phyloP scores from a whole-genome alignment of 2,113 vertebrate species.

The Oryzias curvinotus region DNA sequence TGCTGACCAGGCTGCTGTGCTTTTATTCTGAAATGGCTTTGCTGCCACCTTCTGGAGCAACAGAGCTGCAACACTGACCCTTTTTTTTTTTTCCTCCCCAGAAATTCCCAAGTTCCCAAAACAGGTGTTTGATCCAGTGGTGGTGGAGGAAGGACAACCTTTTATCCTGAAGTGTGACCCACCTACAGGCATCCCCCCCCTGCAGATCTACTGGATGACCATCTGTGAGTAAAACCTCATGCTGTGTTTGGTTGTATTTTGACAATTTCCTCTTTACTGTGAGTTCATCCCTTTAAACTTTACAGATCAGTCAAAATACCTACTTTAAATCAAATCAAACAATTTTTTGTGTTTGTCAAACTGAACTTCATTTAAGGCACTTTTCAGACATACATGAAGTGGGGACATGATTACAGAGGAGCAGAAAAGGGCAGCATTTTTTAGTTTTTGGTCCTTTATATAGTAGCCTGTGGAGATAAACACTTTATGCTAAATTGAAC shows the following conservation, averaged over 20 bases:
- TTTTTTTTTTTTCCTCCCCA: slow-evolving; percentile 46
- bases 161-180: slow-evolving; percentile 87
- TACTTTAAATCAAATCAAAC: too few relatives aligned
- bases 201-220: slow-evolving; percentile 98
- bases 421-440: too few relatives aligned
- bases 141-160: slow-evolving; percentile 88
- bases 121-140: slow-evolving; percentile 87
- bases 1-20: slow-evolving; percentile 8
- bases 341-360: too few relatives aligned
- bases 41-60: slow-evolving; percentile 64
- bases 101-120: slow-evolving; percentile 95
- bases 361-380: too few relatives aligned
- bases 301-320: too few relatives aligned
- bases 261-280: too few relatives aligned
- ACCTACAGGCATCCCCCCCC: slow-evolving; percentile 88
- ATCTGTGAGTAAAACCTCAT: slow-evolving; percentile 80
- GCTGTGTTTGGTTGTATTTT: not conserved
- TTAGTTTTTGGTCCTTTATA: too few relatives aligned
- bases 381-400: too few relatives aligned
- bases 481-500: too few relatives aligned
- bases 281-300: too few relatives aligned
- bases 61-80: not conserved
- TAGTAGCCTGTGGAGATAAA: too few relatives aligned
- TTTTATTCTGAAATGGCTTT: slow-evolving; percentile 7
- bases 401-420: too few relatives aligned